These are phyloP conservation scores for Clepsis dumicolana DNA, from an alignment of 2,888 invertebrate species.

Conservation along the genomic window DNA sequence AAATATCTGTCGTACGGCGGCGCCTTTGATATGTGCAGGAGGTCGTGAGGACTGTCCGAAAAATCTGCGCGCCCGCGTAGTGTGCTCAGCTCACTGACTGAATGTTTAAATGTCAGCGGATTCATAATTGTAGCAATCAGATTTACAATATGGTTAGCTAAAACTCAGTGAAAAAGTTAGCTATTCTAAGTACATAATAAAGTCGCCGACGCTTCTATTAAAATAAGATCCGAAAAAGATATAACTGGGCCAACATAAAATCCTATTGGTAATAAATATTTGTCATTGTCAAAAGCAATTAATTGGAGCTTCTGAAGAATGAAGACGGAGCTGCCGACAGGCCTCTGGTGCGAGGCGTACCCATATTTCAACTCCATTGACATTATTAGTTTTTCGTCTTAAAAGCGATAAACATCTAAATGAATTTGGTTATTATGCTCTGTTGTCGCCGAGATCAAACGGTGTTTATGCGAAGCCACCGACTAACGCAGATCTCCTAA, in stretches of 20 bases:
- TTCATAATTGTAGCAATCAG: background rate
- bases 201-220: too few species aligned
- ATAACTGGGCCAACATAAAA: conserved; percentile 1
- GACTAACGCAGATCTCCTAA: conserved; percentile 1
- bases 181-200: too few species aligned
- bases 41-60: conserved; percentile 12
- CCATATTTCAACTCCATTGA: conserved; percentile 58
- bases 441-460: conserved; percentile 72
- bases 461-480: conserved; percentile 36
- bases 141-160: too few species aligned
- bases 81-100: background rate
- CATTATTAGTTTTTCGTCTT: conserved; percentile 78
- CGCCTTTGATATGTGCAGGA: conserved; percentile 70
- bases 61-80: background rate
- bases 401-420: conserved; percentile 82
- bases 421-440: conserved; percentile 74
- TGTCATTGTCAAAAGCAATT: conserved; percentile 33
- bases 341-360: conserved; percentile 20
- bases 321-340: conserved; percentile 30
- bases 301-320: conserved; percentile 35
- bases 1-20: conserved; percentile 81
- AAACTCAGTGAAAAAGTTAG: background rate
- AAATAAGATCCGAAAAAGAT: background rate
- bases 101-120: background rate
- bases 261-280: conserved; percentile 32